A percentile compares a stretch with the other conserved stretches of the same genome.
Evolutionary conservation across 2,113 vertebrate species (phyloP).

Genomic region (Albula glossodonta): DNA sequence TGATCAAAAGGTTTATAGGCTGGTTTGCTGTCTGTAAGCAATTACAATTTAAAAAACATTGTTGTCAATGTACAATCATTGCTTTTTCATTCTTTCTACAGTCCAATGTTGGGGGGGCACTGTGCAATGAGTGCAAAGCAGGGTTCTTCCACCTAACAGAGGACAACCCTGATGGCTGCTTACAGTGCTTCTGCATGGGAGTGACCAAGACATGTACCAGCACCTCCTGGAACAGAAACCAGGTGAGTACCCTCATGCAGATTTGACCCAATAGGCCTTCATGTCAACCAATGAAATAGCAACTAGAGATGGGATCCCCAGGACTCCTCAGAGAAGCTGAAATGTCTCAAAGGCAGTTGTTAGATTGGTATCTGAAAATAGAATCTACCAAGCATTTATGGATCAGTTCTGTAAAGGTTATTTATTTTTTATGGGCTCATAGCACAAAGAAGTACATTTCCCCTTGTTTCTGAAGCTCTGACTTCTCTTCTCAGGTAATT

Average conservation of each 20-base stretch:
- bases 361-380: no score
- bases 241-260: slow-evolving; percentile 67
- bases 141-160: slow-evolving; percentile 86
- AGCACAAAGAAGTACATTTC: no score
- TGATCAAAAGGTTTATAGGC: not conserved
- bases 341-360: no score
- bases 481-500: no score
- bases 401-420: no score
- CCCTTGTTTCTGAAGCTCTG: no score
- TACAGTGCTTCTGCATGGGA: slow-evolving; percentile 96
- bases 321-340: no score
- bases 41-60: not conserved
- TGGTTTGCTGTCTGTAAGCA: not conserved
- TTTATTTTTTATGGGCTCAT: no score
- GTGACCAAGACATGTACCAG: slow-evolving; percentile 86
- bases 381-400: no score
- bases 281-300: not conserved
- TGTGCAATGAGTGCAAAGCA: slow-evolving; percentile 79
- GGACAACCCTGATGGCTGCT: slow-evolving; percentile 82
- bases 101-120: slow-evolving; percentile 83
- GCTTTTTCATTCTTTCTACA: slow-evolving; percentile 47
- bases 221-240: slow-evolving; percentile 87
- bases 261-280: not conserved
- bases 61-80: not conserved
- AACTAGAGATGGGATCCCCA: not conserved